Base-by-base conservation (phyloP, 2,797 vertebrate species). In the Protosalanx chinensis region DNA sequence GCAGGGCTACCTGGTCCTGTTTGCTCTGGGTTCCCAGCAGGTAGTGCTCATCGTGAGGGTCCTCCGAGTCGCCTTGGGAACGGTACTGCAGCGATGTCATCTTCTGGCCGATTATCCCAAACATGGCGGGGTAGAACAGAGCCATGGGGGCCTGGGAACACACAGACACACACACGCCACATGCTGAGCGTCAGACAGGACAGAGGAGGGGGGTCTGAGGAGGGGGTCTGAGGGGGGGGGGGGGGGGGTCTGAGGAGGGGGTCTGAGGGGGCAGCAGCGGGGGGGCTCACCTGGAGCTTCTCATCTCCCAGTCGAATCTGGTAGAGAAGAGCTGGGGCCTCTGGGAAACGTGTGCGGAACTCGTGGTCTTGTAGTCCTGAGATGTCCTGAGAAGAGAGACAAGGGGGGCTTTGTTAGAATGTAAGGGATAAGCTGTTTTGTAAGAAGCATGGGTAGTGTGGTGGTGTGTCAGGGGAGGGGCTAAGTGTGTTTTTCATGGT, bases 81-180 rank as follows among this genome's bases (percentile, higher is more conserved):
- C 97, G 94, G 81, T 96, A 95, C 75, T 97, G 97, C 75, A 98
- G 86, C 51, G 85, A 91, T 2, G 95, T 97, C 96, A 99, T 99
- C 90, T 98, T 99, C 88, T 98, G 97, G 68, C 96, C 98, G 58
- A 97, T 92, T 1, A 99, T 98, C 74, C 98, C 98, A 90, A 99
- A 99, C 0, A 95, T 96, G 65, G 95, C 93, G 0, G 98, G 97
- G 83, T 99, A 99, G 88, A 99, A 99, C 32, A 99, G 85, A 76
- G 96, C 95, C 97, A 99, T 98, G 1, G 97, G 94, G 72, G 97
- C 98, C 98, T 99, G 71, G 4, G 30, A 53, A 53, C 51, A 53
- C 51, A 53, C 51, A 49, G 35, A 7, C 6, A 6, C 46, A 62
- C 23, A 33, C 6, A 58, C 6, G 51, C 68, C 1, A 41, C 12